A percentile compares a stretch with the other conserved stretches of the same genome.
Evolutionary conservation across 2,113 vertebrate species (phyloP).

Genomic region (Nibea coibor): DNA sequence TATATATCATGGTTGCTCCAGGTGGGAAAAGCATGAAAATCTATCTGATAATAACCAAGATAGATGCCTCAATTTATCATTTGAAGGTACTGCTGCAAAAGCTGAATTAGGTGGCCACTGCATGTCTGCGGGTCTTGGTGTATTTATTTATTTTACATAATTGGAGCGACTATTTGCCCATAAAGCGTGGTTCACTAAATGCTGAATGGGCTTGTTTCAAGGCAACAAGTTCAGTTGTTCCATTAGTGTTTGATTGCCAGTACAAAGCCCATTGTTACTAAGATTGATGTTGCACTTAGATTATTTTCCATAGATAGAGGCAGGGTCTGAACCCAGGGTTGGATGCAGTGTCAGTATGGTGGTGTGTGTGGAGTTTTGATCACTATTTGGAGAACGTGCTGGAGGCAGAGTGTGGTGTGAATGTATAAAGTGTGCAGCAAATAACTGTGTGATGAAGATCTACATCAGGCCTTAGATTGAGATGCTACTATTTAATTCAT

Average conservation of each 20-base stretch:
- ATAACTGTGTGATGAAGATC: neutral
- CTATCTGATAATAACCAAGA: constrained; percentile 35
- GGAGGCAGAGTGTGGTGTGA: neutral
- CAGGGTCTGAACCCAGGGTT: neutral
- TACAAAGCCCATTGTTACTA: constrained; percentile 38
- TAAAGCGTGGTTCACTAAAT: constrained; percentile 10
- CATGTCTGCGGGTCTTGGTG: constrained; percentile 1
- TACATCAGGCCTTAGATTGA: neutral
- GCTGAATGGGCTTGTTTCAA: constrained; percentile 56
- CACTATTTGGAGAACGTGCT: neutral
- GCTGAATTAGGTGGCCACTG: constrained; percentile 15
- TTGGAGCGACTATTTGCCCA: constrained; percentile 36
- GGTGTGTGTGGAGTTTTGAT: neutral
- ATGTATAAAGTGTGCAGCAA: neutral
- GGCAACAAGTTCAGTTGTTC: constrained; percentile 38
- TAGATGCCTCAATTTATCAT: constrained; percentile 43
- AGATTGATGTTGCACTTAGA: constrained; percentile 44
- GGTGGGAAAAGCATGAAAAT: constrained; percentile 32
- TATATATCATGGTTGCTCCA: neutral
- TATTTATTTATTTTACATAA: constrained; percentile 50
- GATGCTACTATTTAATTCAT: constrained; percentile 11
- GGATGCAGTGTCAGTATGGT: neutral
- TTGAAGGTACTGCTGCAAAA: constrained; percentile 14
- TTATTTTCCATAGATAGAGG: neutral
- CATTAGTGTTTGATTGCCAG: constrained; percentile 28